Evolutionary conservation across 2,113 vertebrate genomes (phyloP), one percentile per base, ranked within the genome.

Genomic region (Microtus richardsoni): DNA sequence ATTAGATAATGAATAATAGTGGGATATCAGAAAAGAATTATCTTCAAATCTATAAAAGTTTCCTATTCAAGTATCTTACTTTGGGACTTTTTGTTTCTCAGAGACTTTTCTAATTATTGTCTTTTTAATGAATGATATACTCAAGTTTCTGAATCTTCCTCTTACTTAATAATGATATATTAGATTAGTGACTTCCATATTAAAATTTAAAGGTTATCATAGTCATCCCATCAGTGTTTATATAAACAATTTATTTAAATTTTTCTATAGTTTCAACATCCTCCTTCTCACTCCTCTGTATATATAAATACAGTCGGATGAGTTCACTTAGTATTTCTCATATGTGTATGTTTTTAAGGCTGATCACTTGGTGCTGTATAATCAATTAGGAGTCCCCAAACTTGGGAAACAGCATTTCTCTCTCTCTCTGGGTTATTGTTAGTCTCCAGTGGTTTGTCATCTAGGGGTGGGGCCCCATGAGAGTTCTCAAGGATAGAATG

Each of bases 91-190:
- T 91, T n/a, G 33, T 62, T 91, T 41, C 82, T 44, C 4, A 83
- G 54, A 77, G 41, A 80, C 16, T 79, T 74, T 71, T 94, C 19
- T 91, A 11, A 52, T 91, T 44, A 85, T 77, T 94, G 78, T 24
- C 19, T 79, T 96, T 39, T 30, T 82, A 93, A 89, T 80, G 92
- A 91, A 58, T 77, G 79, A 90, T 41, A 52, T 21, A n/a, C 30
- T 95, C 30, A 90, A 58, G 73, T 90, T 90, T 93, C 33, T 28
- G 88, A 74, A 58, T 89, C 86, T 96, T 2, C 26, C 83, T 6
- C 85, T 95, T 88, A 58, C 44, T 96, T 87, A 54, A 54, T 62
- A 52, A 28, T 79, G 36, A 68, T 30, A 33, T 44, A 36, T 86
- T 79, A 88, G n/a, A 26, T 83, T 79, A 88, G 41, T 83, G 36